Evolutionary conservation across 2,797 vertebrate species (phyloP).

Genomic region (Salmo trutta): DNA sequence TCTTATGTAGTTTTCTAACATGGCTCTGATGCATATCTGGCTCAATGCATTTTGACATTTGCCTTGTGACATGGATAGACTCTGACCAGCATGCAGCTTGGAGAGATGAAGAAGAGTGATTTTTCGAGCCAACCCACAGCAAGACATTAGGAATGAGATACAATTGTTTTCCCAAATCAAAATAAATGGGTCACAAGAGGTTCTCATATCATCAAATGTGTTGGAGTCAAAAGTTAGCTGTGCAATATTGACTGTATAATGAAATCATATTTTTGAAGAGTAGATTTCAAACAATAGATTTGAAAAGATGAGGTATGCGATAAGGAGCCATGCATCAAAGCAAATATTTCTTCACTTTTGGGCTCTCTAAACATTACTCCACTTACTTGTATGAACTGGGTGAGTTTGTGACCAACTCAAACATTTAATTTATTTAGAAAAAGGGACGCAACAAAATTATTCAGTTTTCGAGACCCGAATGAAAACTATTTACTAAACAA

Average conservation of each 20-base stretch:
- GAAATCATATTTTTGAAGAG: conserved; percentile 74
- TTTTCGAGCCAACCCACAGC: conserved; percentile 65
- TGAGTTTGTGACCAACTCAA: not conserved
- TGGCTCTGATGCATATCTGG: conserved; percentile 49
- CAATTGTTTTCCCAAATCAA: conserved; percentile 80
- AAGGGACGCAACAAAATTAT: not conserved
- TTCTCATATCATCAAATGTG: conserved; percentile 78
- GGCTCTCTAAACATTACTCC: conserved; percentile 64
- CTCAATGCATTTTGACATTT: conserved; percentile 63
- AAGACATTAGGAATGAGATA: conserved; percentile 74
- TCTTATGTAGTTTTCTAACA: not conserved
- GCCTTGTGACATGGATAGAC: conserved; percentile 42
- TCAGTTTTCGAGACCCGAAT: not conserved
- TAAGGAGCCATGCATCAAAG: conserved; percentile 74
- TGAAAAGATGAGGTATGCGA: conserved; percentile 68
- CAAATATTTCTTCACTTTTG: conserved; percentile 65
- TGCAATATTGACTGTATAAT: conserved; percentile 80
- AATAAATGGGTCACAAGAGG: conserved; percentile 82
- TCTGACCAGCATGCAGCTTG: conserved; percentile 33
- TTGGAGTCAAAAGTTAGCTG: conserved; percentile 65
- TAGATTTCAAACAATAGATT: conserved; percentile 78
- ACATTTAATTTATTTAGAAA: not conserved
- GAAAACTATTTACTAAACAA: no score
- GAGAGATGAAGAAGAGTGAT: conserved; percentile 51
- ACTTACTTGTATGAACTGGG: not conserved